A percentile compares a stretch with the other conserved stretches of the same genome.
Evolutionary conservation across 92 coral and sea anemone genomes (phyloP).

Genomic region (Diadumene lineata): DNA sequence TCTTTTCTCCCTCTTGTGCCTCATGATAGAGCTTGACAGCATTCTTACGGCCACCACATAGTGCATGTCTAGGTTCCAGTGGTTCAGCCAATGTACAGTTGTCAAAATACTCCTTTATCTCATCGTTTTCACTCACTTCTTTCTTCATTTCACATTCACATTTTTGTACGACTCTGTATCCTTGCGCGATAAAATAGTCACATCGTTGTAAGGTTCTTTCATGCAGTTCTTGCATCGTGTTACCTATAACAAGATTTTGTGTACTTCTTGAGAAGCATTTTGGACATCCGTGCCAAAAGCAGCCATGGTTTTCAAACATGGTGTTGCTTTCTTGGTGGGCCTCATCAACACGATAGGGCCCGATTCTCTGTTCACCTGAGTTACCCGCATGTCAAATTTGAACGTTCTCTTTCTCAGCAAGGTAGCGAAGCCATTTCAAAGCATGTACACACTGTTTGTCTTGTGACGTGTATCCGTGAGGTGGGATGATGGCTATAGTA

Average conservation of each 20-base stretch:
- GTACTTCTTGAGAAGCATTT: slow-evolving; percentile 34
- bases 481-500: slow-evolving; percentile 56
- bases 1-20: slow-evolving; percentile 16
- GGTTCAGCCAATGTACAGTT: slow-evolving; percentile 16
- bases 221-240: slow-evolving; percentile 41
- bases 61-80: slow-evolving; percentile 21
- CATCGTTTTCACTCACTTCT: slow-evolving; percentile 6
- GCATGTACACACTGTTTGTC: slow-evolving; percentile 49
- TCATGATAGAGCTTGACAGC: slow-evolving; percentile 23
- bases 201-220: slow-evolving; percentile 25
- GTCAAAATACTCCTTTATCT: slow-evolving; percentile 26
- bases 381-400: slow-evolving; percentile 39
- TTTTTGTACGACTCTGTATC: slow-evolving; percentile 37
- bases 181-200: slow-evolving; percentile 7
- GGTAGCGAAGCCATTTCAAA: slow-evolving; percentile 32
- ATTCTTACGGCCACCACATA: slow-evolving; percentile 39
- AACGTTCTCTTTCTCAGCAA: background rate
- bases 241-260: slow-evolving; percentile 16
- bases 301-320: slow-evolving; percentile 34
- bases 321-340: slow-evolving; percentile 28
- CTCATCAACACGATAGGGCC: slow-evolving; percentile 40
- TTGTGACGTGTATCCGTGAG: slow-evolving; percentile 29
- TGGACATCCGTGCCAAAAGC: slow-evolving; percentile 51
- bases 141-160: slow-evolving; percentile 50
- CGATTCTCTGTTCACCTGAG: slow-evolving; percentile 41